A percentile compares a stretch with the other conserved stretches of the same genome.
Conservation (phyloP, 2,113 vertebrate species). For the Tetraodon nigroviridis region DNA sequence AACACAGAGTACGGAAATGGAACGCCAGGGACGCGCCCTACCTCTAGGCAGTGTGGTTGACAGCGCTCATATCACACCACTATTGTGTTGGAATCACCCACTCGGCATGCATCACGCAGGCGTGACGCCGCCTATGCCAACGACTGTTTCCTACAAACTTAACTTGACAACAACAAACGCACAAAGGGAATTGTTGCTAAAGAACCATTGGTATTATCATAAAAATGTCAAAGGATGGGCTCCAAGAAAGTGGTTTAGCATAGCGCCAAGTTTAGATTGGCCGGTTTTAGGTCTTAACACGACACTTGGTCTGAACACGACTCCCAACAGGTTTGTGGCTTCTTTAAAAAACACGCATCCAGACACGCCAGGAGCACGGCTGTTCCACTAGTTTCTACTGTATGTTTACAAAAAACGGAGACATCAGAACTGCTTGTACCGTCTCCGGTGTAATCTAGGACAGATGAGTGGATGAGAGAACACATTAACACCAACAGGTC, state of each 20-base stretch:
- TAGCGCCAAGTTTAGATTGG: too few species aligned
- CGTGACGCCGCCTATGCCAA: conserved; percentile 42
- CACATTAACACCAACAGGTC: too few species aligned
- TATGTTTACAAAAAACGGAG: too few species aligned
- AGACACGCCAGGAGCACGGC: too few species aligned
- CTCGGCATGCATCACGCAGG: conserved; percentile 46
- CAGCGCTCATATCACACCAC: conserved; percentile 62
- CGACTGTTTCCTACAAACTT: conserved; percentile 40
- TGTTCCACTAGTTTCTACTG: too few species aligned
- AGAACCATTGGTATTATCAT: too few species aligned
- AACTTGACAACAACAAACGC: conserved; percentile 44
- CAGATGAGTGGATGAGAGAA: too few species aligned
- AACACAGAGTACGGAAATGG: conserved; percentile 9
- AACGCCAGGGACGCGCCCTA: conserved; percentile 58
- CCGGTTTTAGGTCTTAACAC: too few species aligned
- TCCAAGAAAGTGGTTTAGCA: too few species aligned
- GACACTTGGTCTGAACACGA: neutral
- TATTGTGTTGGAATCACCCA: conserved; percentile 36
- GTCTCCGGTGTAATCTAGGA: too few species aligned
- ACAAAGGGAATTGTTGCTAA: conserved; percentile 1
- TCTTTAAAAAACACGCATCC: conserved; percentile 42
- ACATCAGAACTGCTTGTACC: too few species aligned
- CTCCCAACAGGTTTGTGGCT: conserved; percentile 41
- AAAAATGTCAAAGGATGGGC: too few species aligned
- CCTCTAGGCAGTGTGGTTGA: conserved; percentile 60